Conservation (phyloP, 2,113 vertebrate species). For the Dolichotis patagonum region DNA sequence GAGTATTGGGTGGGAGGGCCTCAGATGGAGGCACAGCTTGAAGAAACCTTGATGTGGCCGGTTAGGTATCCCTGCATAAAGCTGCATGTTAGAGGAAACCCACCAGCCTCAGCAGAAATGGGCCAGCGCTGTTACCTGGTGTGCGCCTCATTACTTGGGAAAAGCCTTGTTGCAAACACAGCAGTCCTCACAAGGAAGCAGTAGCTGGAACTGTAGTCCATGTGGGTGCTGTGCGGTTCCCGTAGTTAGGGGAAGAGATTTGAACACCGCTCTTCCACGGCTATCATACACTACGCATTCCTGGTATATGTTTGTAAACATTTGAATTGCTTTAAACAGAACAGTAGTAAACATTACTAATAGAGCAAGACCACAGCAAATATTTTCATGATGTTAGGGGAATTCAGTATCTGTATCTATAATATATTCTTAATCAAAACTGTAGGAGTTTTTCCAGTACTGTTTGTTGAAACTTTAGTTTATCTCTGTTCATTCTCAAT, state of each 20-base stretch:
- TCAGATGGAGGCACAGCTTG: no score
- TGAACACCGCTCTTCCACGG: neutral
- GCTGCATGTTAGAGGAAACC: neutral
- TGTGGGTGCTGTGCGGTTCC: neutral
- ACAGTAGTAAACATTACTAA: neutral
- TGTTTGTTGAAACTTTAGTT: neutral
- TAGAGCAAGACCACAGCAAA: neutral
- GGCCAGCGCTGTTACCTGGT: neutral
- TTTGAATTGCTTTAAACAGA: neutral
- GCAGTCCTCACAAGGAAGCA: neutral
- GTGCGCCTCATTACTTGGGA: no score
- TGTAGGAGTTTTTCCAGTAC: neutral
- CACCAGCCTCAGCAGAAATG: neutral
- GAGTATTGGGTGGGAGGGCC: neutral
- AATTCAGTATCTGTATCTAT: neutral
- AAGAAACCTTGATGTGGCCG: neutral
- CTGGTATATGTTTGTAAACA: neutral
- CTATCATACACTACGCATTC: neutral
- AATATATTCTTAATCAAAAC: neutral
- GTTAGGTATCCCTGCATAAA: neutral
- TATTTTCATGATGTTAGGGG: neutral
- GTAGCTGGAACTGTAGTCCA: neutral
- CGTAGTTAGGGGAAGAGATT: neutral
- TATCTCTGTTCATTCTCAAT: neutral
- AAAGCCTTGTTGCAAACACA: neutral